Base-by-base conservation (phyloP, 1,140 invertebrate genomes). In the Drosophila nikananu region DNA sequence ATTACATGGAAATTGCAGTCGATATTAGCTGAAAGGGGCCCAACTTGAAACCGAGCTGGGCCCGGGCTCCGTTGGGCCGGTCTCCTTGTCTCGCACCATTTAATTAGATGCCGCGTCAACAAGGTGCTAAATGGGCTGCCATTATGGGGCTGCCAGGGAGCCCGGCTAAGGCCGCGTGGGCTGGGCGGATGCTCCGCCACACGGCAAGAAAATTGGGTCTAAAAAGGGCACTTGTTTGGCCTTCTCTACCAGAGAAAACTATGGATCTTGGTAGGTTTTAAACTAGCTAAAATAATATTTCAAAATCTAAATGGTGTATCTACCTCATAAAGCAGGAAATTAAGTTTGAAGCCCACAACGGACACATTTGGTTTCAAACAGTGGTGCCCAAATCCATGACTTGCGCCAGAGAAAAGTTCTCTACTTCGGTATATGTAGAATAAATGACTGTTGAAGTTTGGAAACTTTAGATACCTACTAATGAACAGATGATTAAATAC, bases 51-150 rank as follows among this genome's bases (percentile, higher is more conserved):
- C 39, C 27, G 23, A 61, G 42, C 41, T 60, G 60, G 51, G 46
- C 27, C 32, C 37, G 44, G 35, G 30, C n/a, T 62, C 42, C 48
- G 61, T 30, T 64, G 61, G 61, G 61, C 73, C 30, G 62, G 67
- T 55, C 63, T 49, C 32, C 74, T 55, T 54, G 74, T 58, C 59
- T 58, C 65, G 74, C 44, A 79, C 76, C 77, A 74, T 91, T 90
- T 90, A 90, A 90, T 90, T 90, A 90, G 86, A 90, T 91, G 86
- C 86, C 86, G 86, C 86, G 86, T 90, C 86, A 90, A 91, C 86
- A 90, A 90, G 86, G 86, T 90, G 86, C 86, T 90, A 90, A 90
- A 90, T 90, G 86, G 79, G 41, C 75, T 86, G 81, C 76, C 78
- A 90, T 90, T 90, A 90, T 52, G 73, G 23, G 23, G 63, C 54